Base-by-base conservation (phyloP, 2,888 invertebrate species). In the Eupsilia transversa region DNA sequence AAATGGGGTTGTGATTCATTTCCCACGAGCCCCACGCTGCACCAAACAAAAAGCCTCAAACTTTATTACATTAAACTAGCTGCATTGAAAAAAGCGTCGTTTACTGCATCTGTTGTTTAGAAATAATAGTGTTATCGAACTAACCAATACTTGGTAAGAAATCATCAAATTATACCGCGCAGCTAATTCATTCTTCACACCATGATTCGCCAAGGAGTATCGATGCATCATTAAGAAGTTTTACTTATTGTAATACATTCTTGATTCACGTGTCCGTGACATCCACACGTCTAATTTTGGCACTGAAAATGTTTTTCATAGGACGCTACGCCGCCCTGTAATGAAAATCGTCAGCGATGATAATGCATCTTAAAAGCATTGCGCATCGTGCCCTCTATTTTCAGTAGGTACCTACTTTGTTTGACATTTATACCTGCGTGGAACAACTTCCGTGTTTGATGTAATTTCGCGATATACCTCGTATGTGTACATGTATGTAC, bases 1-100 rank as follows among this genome's bases (percentile, higher is more conserved):
- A 95, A 94, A 94, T 95, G 93, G 96, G 96, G 95, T 96, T 94
- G 95, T 95, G 96, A 96, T 95, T 96, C 96, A 95, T 95, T 96
- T 96, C 96, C 94, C 95, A 95, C 94, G 93, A 93, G 93, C 94
- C 92, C 93, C 89, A 90, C 89, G 90, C 89, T 88, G 87, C 89
- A 90, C 89, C 85, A 89, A 89, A 92, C 93, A 89, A 91, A 91
- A 93, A 91, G 91, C 92, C 92, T 91, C 91, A 88, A 92, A 92
- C 93, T 91, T 88, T 92, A 94, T 92, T 91, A 92, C 89, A 87
- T 89, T 89, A 80, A 88, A 93, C 89, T 89, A 88, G 84, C 78
- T 86, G 84, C 86, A 88, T 82, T 83, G 79, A 90, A 90, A 89
- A 86, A 88, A 83, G 73, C 84, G 83, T 80, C 80, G 61, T 82